Conservation (phyloP, 1,140 invertebrate species). For the Aphis gossypii region DNA sequence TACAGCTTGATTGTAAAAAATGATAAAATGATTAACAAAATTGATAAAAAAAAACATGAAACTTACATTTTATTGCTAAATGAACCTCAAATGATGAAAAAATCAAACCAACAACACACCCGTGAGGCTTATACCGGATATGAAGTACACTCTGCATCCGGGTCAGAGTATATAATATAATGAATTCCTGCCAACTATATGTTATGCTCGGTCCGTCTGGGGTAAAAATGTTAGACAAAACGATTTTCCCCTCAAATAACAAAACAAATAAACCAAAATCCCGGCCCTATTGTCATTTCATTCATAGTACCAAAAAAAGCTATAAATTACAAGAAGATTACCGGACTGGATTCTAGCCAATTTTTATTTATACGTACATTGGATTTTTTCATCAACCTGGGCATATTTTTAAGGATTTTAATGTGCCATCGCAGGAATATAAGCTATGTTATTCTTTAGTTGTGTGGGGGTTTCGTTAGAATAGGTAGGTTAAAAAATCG, state of each 20-base stretch:
- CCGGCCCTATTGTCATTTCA: constrained; percentile 52
- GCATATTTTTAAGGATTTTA: constrained; percentile 42
- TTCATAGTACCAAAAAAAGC: constrained; percentile 51
- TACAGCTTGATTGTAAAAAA: neutral
- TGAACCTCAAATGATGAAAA: neutral
- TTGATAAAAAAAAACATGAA: neutral
- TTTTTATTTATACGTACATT: constrained; percentile 53
- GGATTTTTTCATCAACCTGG: constrained; percentile 37
- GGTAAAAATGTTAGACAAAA: constrained; percentile 48
- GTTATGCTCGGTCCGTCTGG: neutral
- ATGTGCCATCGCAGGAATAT: neutral
- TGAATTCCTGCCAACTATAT: constrained; percentile 53
- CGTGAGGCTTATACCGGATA: constrained; percentile 25
- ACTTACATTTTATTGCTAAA: constrained; percentile 2
- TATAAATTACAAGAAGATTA: constrained; percentile 55
- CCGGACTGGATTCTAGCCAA: constrained; percentile 42
- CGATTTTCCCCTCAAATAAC: constrained; percentile 49
- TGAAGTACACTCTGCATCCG: constrained; percentile 12
- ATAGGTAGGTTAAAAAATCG: neutral
- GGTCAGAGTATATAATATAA: constrained; percentile 31
- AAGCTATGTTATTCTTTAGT: neutral
- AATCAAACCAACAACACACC: constrained; percentile 29
- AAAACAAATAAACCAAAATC: constrained; percentile 44
- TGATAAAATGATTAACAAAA: neutral
- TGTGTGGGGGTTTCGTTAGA: neutral